These are phyloP conservation scores for Proctacanthus coquilletti DNA, from an alignment of 1,140 invertebrate genomes.

Conservation along the genomic window DNA sequence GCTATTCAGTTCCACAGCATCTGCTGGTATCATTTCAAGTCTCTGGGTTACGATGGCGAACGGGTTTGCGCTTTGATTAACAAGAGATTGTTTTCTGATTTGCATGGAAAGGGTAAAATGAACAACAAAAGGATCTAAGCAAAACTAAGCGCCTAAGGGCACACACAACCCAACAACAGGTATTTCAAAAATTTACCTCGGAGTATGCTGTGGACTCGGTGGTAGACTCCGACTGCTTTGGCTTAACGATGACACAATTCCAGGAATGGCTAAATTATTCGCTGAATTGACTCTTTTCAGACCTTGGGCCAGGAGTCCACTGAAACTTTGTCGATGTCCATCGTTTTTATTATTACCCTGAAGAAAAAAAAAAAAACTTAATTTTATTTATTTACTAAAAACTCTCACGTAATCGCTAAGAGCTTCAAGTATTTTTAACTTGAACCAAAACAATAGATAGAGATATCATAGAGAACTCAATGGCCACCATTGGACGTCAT, in stretches of 20 bases:
- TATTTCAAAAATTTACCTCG: constrained; percentile 14
- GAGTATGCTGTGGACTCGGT: constrained; percentile 52
- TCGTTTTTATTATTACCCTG: no score
- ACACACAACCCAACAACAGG: no score
- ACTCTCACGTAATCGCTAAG: no score
- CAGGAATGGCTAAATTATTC: constrained; percentile 35
- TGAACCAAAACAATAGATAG: no score
- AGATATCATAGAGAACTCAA: no score
- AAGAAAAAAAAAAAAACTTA: no score
- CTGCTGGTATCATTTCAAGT: constrained; percentile 18
- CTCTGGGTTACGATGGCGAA: constrained; percentile 21
- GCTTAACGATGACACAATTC: constrained; percentile 27
- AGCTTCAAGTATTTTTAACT: no score
- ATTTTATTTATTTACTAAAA: no score
- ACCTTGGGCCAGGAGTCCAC: constrained; percentile 24
- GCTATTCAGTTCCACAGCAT: constrained; percentile 13
- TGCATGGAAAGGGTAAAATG: no score
- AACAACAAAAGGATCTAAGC: no score
- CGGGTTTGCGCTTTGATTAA: constrained; percentile 14
- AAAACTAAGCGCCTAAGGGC: no score
- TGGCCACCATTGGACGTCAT: no score
- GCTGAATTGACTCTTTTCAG: constrained; percentile 35
- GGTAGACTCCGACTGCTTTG: constrained; percentile 34
- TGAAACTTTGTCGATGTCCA: constrained; percentile 25
- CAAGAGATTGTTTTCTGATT: constrained; percentile 23